Evolutionary conservation across 2,888 invertebrate species (phyloP), one percentile per base, ranked within the genome.

Genomic region (Epistrophe grossulariae): DNA sequence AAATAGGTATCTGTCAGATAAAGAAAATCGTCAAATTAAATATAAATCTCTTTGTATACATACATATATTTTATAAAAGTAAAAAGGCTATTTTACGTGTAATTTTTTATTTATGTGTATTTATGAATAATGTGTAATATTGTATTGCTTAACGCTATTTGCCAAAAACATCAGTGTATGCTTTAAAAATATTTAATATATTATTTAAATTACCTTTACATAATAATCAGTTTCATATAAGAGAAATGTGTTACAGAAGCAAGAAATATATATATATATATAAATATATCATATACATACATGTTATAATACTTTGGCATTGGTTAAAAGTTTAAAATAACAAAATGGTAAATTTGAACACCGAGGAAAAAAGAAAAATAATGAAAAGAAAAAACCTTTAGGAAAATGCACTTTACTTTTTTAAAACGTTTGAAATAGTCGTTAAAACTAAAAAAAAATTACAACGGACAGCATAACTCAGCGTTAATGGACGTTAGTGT

Each of bases 141-240:
- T 81, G 80, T 85, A 84, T 62, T 80, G 88, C 88, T 88, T 88
- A 68, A 77, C 72, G 88, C 83, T 88, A 80, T 79, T 84, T 73
- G 82, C 79, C 74, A 83, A 82, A n/a, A 55, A 76, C 70, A 57
- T 88, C 72, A 57, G 84, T 88, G 88, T 88, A 84, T 84, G 88
- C 88, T 88, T 88, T 35, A 62, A 71, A 79, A 45, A 78, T 84
- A 73, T 83, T 76, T 45, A 64, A 79, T 60, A 28, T 77, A 66
- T 80, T 73, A 55, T 64, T 17, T 70, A 24, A 76, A 66, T 31
- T 78, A 72, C 24, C 24, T 24, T 2, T 19, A 73, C 50, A 45
- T 17, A 50, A 73, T 57, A 52, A 70, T 60, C 5, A 50, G 48
- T 59, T 71, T 76, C n/a, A 64, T 71, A 55, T 59, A 55, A 70